phyloP scores from a whole-genome alignment of 2,113 vertebrate genomes.

The Callorhinus ursinus region DNA sequence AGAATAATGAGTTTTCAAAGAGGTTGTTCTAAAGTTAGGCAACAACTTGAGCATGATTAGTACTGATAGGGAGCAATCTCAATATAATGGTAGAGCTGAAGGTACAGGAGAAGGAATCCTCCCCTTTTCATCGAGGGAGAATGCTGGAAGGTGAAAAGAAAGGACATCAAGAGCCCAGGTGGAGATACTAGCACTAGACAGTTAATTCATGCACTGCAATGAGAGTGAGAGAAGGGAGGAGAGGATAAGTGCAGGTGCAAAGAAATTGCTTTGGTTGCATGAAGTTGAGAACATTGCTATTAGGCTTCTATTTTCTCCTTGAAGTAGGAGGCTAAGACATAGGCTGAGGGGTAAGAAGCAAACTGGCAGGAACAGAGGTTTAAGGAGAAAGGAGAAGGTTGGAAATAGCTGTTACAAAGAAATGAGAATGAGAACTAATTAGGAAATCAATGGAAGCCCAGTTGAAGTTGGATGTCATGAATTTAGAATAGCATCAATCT shows the following conservation, averaged over 20 bases:
- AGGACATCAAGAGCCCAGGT: not conserved
- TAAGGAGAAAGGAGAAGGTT: conserved; percentile 6
- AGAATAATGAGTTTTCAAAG: not conserved
- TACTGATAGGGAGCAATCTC: not conserved
- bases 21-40: not conserved
- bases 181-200: not conserved
- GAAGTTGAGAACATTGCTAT: conserved; percentile 1
- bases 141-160: not conserved
- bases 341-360: conserved; percentile 44
- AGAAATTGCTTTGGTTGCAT: conserved; percentile 26
- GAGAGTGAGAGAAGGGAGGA: not conserved
- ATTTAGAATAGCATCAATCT: not conserved
- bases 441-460: conserved; percentile 1
- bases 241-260: not conserved
- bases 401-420: conserved; percentile 45
- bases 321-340: conserved; percentile 56
- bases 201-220: not conserved
- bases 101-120: not conserved
- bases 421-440: conserved; percentile 5
- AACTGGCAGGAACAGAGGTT: conserved; percentile 44
- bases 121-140: not conserved
- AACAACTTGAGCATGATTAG: not conserved
- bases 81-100: not conserved
- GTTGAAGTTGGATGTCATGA: not conserved
- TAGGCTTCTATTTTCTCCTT: conserved; percentile 66